Percentiles rank a stretch among this genome's conserved stretches.
Conservation (phyloP, 2,888 invertebrate species). For the Cephus spinipes region DNA sequence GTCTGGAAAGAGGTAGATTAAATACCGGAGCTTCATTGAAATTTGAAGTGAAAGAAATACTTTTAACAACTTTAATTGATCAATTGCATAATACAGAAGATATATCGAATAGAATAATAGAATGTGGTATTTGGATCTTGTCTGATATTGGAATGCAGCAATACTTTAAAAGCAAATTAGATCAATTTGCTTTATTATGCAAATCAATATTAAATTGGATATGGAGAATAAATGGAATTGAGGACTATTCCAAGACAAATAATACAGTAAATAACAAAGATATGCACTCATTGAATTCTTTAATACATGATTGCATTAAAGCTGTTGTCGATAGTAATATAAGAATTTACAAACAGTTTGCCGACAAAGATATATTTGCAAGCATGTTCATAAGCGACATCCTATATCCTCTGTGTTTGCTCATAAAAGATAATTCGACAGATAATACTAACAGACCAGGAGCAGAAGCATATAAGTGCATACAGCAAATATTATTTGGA, state of each 20-base stretch:
- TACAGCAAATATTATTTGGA: slow-evolving; percentile 49
- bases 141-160: slow-evolving; percentile 37
- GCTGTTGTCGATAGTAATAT: slow-evolving; percentile 28
- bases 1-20: slow-evolving; percentile 34
- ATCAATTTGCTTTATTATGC: slow-evolving; percentile 33
- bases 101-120: slow-evolving; percentile 27
- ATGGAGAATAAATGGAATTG: slow-evolving; percentile 14
- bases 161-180: slow-evolving; percentile 40
- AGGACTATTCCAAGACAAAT: slow-evolving; percentile 12
- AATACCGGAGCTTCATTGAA: slow-evolving; percentile 33
- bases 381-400: slow-evolving; percentile 43
- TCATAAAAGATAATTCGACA: slow-evolving; percentile 30
- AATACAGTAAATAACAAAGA: slow-evolving; percentile 6
- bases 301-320: slow-evolving; percentile 23
- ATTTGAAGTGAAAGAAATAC: slow-evolving; percentile 35
- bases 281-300: slow-evolving; percentile 3
- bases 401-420: slow-evolving; percentile 46
- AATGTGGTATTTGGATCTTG: slow-evolving; percentile 40
- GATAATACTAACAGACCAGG: slow-evolving; percentile 37
- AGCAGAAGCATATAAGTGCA: slow-evolving; percentile 44
- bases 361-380: slow-evolving; percentile 34
- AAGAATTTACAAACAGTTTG: slow-evolving; percentile 42
- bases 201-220: slow-evolving; percentile 33
- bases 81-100: slow-evolving; percentile 29
- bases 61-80: slow-evolving; percentile 38